These are phyloP conservation scores for Asteroscopus sphinx DNA, from an alignment of 2,888 invertebrate species.

Conservation along the genomic window DNA sequence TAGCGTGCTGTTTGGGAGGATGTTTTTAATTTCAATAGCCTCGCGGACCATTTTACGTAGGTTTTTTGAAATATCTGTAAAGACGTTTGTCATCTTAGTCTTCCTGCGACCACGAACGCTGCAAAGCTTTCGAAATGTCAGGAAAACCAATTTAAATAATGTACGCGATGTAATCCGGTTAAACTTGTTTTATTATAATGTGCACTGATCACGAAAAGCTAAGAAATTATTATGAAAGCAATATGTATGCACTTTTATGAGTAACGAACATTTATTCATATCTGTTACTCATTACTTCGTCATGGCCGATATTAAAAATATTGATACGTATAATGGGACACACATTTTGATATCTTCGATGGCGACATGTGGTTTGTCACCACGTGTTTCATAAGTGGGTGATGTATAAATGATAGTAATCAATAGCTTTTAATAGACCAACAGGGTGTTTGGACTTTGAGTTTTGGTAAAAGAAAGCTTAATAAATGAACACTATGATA, in stretches of 20 bases:
- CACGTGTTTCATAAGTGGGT: slow-evolving; percentile 54
- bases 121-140: no score
- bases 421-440: slow-evolving; percentile 37
- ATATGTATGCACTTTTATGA: slow-evolving; percentile 7
- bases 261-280: slow-evolving; percentile 48
- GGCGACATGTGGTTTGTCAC: slow-evolving; percentile 48
- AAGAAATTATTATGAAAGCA: slow-evolving; percentile 21
- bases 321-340: slow-evolving; percentile 54
- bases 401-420: slow-evolving; percentile 41
- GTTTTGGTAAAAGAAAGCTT: slow-evolving; percentile 24
- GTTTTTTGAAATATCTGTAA: no score
- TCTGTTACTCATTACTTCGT: slow-evolving; percentile 55
- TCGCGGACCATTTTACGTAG: no score
- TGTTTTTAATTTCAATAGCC: no score
- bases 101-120: no score
- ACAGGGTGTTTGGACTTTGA: slow-evolving; percentile 20
- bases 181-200: no score
- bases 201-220: no score
- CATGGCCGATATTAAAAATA: slow-evolving; percentile 49
- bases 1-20: no score
- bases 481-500: not conserved
- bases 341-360: slow-evolving; percentile 51
- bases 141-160: no score
- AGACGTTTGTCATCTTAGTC: no score
- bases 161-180: no score